Evolutionary conservation across 2,888 invertebrate genomes (phyloP).

Genomic region (Luperina testacea): DNA sequence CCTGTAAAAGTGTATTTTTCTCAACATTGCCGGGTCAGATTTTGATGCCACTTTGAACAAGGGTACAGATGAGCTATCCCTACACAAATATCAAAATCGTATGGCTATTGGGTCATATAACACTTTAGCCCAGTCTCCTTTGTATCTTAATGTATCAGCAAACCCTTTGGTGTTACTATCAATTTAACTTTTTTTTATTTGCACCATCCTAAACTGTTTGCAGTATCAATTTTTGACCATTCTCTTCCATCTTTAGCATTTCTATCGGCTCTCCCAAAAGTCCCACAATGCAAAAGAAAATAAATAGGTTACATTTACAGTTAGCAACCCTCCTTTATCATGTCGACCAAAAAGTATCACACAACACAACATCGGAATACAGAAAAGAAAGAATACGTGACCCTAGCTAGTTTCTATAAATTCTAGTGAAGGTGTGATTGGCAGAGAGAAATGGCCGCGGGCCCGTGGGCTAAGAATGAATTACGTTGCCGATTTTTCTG

Average conservation of each 20-base stretch:
- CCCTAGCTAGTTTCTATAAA: constrained; percentile 63
- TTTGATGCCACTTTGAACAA: too few relatives aligned
- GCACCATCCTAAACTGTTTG: too few relatives aligned
- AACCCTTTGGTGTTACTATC: not conserved
- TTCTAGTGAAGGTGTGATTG: constrained; percentile 66
- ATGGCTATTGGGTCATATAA: too few relatives aligned
- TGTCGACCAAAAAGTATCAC: constrained; percentile 49
- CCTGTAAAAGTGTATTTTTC: too few relatives aligned
- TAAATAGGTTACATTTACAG: constrained; percentile 38
- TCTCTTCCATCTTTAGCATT: constrained; percentile 5
- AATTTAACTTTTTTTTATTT: not conserved
- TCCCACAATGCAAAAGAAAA: constrained; percentile 21
- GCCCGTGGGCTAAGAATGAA: constrained; percentile 62
- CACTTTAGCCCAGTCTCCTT: too few relatives aligned
- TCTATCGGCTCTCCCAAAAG: not conserved
- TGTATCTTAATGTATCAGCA: not conserved
- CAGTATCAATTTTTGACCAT: not conserved
- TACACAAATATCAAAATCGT: too few relatives aligned
- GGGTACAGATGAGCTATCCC: too few relatives aligned
- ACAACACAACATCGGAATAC: constrained; percentile 53
- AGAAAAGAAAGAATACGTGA: constrained; percentile 58
- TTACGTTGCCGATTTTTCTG: constrained; percentile 64
- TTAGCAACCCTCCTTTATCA: constrained; percentile 39
- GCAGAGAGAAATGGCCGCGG: constrained; percentile 68
- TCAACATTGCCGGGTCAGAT: too few relatives aligned